Percentiles rank a stretch among this genome's conserved stretches.
Conservation (phyloP, 30 jellyfish, hydroid and myxozoan species). For the Clytia hemisphaerica region DNA sequence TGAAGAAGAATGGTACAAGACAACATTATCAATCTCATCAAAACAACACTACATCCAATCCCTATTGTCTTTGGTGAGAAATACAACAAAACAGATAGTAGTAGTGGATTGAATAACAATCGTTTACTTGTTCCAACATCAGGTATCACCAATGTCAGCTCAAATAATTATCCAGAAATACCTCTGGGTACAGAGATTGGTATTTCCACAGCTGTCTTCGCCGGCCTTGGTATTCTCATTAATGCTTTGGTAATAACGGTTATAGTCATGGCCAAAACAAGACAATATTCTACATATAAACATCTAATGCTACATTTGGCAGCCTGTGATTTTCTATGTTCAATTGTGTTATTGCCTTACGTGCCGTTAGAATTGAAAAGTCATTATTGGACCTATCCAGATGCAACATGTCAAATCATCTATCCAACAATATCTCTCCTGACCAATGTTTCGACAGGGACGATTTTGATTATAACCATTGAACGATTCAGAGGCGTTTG, state of each 20-base stretch:
- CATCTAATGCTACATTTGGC: conserved; percentile 26
- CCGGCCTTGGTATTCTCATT: conserved; percentile 15
- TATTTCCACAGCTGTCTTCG: conserved; percentile 4
- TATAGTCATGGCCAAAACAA: background rate
- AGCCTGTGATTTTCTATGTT: background rate
- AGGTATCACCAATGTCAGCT: background rate
- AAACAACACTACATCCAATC: no score
- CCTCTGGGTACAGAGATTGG: conserved; percentile 14
- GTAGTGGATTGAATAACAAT: no score
- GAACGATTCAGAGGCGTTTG: conserved; percentile 27
- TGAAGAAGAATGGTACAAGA: no score
- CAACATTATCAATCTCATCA: no score
- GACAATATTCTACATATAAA: conserved; percentile 4
- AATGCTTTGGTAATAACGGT: conserved; percentile 6
- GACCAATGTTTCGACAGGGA: conserved; percentile 24
- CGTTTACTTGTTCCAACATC: background rate
- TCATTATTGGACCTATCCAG: conserved; percentile 14
- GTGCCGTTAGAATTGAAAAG: conserved; percentile 10
- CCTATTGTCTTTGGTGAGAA: no score
- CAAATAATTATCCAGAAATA: background rate
- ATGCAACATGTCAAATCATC: background rate
- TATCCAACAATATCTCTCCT: conserved; percentile 21
- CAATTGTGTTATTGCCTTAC: conserved; percentile 1
- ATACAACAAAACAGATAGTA: no score
- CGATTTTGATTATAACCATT: conserved; percentile 12